These are phyloP conservation scores for Tachina lurida DNA, from an alignment of 2,888 invertebrate genomes.

Conservation along the genomic window DNA sequence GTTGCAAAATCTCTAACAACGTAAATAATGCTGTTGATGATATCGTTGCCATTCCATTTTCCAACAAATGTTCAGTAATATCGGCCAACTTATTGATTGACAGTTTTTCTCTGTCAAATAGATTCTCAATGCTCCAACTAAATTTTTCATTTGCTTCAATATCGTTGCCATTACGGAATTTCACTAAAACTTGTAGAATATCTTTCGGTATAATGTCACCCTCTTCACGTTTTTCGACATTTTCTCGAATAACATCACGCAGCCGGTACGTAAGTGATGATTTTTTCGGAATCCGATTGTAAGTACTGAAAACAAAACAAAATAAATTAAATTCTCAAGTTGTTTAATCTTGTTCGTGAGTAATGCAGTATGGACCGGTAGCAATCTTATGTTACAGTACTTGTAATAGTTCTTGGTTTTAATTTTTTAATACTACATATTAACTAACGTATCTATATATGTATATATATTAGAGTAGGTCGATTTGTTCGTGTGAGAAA, in stretches of 20 bases:
- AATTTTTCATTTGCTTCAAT: conserved; percentile 74
- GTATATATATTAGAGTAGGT: too few species aligned
- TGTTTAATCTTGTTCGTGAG: too few species aligned
- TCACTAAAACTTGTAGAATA: conserved; percentile 83
- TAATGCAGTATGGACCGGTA: too few species aligned
- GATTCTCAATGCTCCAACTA: conserved; percentile 77
- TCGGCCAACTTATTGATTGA: conserved; percentile 79
- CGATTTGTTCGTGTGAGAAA: too few species aligned
- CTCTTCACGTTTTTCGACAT: conserved; percentile 82
- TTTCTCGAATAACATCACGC: conserved; percentile 79
- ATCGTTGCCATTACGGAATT: conserved; percentile 81
- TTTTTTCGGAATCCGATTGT: conserved; percentile 75
- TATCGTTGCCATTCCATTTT: conserved; percentile 80
- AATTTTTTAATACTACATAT: too few species aligned
- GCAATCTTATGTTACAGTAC: too few species aligned
- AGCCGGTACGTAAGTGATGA: conserved; percentile 77
- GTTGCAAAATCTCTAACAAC: conserved; percentile 82
- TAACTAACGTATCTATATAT: too few species aligned
- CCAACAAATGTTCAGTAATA: conserved; percentile 77
- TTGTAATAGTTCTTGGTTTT: too few species aligned
- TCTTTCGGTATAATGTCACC: conserved; percentile 82
- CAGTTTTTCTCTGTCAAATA: conserved; percentile 76
- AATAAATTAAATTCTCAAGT: background rate
- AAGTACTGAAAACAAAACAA: conserved; percentile 72
- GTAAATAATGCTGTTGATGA: conserved; percentile 81